Conservation (phyloP, 2,888 invertebrate genomes). For the Acleris sparsana region DNA sequence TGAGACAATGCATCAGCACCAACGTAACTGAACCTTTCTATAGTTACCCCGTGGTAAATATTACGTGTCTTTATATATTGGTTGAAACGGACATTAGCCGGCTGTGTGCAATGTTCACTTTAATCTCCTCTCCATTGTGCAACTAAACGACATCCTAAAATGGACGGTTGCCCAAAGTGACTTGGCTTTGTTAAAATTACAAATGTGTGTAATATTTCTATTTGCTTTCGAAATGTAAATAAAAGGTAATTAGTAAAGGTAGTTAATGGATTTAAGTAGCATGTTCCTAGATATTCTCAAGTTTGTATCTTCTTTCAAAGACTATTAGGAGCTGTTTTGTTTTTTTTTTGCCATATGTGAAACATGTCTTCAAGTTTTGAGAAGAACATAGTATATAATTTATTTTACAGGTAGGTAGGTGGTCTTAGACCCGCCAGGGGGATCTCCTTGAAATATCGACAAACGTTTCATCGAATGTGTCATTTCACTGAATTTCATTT, state of each 20-base stretch:
- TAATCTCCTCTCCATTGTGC: constrained; percentile 19
- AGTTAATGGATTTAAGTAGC: neutral
- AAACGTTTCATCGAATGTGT: too few species aligned
- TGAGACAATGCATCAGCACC: constrained; percentile 16
- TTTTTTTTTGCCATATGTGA: too few species aligned
- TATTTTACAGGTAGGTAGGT: too few species aligned
- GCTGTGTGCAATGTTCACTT: constrained; percentile 18
- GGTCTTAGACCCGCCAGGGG: too few species aligned
- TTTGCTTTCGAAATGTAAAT: constrained; percentile 26
- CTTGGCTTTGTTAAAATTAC: constrained; percentile 7
- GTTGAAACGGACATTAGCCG: neutral
- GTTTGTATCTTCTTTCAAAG: neutral
- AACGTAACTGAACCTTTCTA: neutral
- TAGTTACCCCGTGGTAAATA: neutral
- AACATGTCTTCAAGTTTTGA: too few species aligned
- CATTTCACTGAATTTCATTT: too few species aligned
- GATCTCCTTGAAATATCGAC: too few species aligned
- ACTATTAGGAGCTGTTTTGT: neutral
- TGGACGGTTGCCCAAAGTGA: constrained; percentile 5
- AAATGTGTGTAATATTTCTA: constrained; percentile 12
- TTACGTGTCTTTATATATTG: constrained; percentile 6
- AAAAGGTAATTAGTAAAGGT: constrained; percentile 28
- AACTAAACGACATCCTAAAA: constrained; percentile 16
- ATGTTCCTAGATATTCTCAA: neutral
- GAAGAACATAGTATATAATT: too few species aligned